Evolutionary conservation across 2,797 vertebrate genomes (phyloP), one percentile per base, ranked within the genome.

Genomic region (Cercopithecus neglectus): DNA sequence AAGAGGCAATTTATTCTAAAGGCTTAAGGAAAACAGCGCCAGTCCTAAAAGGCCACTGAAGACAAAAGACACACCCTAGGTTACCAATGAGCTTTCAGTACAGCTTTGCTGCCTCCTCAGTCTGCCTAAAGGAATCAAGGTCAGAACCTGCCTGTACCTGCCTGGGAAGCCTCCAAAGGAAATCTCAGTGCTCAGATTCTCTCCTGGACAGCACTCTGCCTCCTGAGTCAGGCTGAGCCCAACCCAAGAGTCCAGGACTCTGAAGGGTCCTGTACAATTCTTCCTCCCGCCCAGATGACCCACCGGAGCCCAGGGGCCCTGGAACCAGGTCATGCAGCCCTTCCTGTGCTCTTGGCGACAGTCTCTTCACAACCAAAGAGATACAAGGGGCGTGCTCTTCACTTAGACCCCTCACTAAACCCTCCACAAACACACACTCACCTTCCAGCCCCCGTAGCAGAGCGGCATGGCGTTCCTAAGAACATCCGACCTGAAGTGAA

Each of bases 91-190:
- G 41, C 6, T 90, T 75, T 44, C 78, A 67, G 64, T 57, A 78
- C 70, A 82, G 79, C 41, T 85, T 57, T 46, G n/a, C 81, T 61
- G 95, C 94, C 70, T 96, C 92, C n/a, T 22, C 48, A 6, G 4
- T n/a, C 67, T 19, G 30, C 74, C 81, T 94, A 90, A 97, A 95
- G 75, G 86, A n/a, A 94, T 44, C 89, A 97, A 94, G 97, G 94
- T 17, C 59, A 98, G 94, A 96, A 89, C 95, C 93, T 92, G 50
- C 79, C 26, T 0, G 19, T 89, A 91, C 83, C 82, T 5, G 24
- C 59, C 96, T 53, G 46, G 74, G 67, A 95, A 50, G 28, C 78
- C 75, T 59, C 76, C 78, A 90, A 88, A 33, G 59, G 46, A 97
- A 94, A 92, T 55, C 72, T 82, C 87, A 59, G 57, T 24, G 10